Evolutionary conservation across 1,140 invertebrate genomes (phyloP).

Genomic region (Hylaeus anthracinus): DNA sequence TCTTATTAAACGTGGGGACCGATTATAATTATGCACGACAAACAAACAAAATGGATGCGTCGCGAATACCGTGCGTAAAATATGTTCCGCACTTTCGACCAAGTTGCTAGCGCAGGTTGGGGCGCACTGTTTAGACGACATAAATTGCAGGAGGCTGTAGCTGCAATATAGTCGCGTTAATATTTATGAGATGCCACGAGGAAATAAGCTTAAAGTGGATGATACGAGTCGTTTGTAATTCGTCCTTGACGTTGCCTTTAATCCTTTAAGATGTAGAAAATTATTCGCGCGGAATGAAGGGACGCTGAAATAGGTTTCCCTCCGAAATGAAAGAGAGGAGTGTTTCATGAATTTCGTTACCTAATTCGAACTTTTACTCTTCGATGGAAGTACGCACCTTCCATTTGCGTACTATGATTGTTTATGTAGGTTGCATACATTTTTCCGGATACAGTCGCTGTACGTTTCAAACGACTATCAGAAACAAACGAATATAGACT

Average conservation of each 20-base stretch:
- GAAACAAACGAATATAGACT: no score
- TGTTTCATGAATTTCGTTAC: conserved; percentile 2
- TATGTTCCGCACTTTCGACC: background rate
- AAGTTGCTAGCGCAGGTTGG: background rate
- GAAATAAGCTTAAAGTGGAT: conserved; percentile 20
- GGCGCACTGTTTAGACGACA: background rate
- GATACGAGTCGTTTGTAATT: conserved; percentile 30
- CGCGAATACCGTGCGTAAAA: background rate
- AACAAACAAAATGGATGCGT: background rate
- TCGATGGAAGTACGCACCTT: background rate
- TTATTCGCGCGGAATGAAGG: conserved; percentile 20
- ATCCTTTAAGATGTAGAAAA: conserved; percentile 25
- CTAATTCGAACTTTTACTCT: background rate
- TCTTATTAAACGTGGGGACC: no score
- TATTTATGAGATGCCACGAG: conserved; percentile 26
- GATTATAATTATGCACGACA: background rate
- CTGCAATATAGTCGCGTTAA: conserved; percentile 9
- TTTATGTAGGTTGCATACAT: no score
- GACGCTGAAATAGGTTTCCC: background rate
- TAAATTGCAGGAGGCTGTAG: conserved; percentile 19
- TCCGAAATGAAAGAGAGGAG: conserved; percentile 5
- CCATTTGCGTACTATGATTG: background rate
- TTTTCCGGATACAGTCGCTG: no score
- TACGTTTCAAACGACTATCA: no score
- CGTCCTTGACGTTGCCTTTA: conserved; percentile 5